Percentiles rank a stretch among this genome's conserved stretches.
These are phyloP conservation scores for Bombus balteatus DNA, from an alignment of 1,140 invertebrate species.

Conservation along the genomic window DNA sequence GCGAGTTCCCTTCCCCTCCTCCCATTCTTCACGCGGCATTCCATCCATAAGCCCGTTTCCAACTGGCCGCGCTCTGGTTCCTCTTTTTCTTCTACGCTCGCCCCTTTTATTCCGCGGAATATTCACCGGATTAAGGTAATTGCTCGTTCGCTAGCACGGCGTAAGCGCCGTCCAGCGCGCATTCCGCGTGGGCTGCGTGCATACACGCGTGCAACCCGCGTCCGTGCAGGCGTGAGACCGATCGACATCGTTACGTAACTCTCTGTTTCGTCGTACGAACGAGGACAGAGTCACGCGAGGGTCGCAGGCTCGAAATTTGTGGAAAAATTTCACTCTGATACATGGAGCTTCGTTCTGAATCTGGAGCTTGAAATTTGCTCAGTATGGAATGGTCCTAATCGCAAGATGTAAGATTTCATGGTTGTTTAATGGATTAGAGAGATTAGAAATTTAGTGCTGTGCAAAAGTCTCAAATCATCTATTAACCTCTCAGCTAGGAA, in stretches of 20 bases:
- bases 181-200: slow-evolving; percentile 53
- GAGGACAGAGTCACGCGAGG: not conserved
- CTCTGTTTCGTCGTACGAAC: slow-evolving; percentile 16
- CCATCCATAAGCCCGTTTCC: slow-evolving; percentile 22
- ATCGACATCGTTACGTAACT: slow-evolving; percentile 57
- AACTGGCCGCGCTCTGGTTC: not conserved
- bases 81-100: slow-evolving; percentile 41
- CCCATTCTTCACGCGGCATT: slow-evolving; percentile 1
- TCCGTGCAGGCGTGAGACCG: slow-evolving; percentile 73
- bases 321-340: not conserved
- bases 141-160: slow-evolving; percentile 68
- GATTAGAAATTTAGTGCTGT: too few species aligned
- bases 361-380: not conserved
- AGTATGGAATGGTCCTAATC: too few species aligned
- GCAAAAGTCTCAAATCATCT: too few species aligned
- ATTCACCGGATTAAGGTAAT: slow-evolving; percentile 82
- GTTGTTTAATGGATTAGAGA: not conserved
- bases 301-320: not conserved
- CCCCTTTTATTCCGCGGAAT: slow-evolving; percentile 77
- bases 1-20: slow-evolving; percentile 22
- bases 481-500: too few species aligned
- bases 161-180: slow-evolving; percentile 45
- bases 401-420: not conserved
- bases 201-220: slow-evolving; percentile 55
- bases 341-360: not conserved